Conservation (phyloP, 2,797 vertebrate species). For the Onychomys leucogaster region DNA sequence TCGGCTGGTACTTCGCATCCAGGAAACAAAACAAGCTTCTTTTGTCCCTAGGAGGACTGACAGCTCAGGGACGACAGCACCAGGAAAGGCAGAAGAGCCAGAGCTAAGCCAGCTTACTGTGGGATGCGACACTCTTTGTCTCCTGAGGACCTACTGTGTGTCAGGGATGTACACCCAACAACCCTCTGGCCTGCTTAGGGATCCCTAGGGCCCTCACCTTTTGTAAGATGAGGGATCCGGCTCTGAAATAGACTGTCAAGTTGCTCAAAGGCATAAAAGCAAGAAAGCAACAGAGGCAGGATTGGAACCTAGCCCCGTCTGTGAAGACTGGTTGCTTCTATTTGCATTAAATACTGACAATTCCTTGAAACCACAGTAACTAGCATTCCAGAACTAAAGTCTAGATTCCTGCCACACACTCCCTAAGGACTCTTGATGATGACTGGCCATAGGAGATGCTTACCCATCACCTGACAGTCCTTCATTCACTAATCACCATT, state of each 20-base stretch:
- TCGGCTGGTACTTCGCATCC: neutral
- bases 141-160: neutral
- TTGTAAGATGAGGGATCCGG: neutral
- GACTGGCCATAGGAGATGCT: neutral
- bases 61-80: neutral
- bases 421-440: neutral
- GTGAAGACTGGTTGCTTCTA: neutral
- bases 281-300: neutral
- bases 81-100: neutral
- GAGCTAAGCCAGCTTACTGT: neutral
- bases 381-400: neutral
- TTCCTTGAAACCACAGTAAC: neutral
- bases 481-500: neutral
- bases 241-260: neutral
- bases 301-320: neutral
- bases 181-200: too few species aligned
- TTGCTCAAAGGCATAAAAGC: neutral
- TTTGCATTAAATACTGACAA: neutral
- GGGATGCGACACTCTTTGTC: neutral
- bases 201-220: neutral
- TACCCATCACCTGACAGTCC: too few species aligned
- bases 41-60: neutral
- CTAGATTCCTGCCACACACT: neutral
- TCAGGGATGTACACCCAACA: neutral
- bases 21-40: constrained; percentile 60